Evolutionary conservation across 2,888 invertebrate species (phyloP).

Genomic region (Achlya flavicornis): DNA sequence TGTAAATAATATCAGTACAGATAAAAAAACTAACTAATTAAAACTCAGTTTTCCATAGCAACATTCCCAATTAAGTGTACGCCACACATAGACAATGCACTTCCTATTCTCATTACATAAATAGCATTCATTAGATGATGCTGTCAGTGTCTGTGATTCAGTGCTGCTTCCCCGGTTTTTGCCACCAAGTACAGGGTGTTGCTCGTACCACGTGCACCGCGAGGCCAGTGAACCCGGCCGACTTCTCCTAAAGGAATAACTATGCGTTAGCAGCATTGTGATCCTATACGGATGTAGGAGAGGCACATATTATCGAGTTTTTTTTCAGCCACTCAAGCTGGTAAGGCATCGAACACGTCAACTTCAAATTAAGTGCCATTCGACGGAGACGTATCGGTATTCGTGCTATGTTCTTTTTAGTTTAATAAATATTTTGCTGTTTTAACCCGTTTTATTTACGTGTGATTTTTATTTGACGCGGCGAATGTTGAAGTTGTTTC

Average conservation of each 20-base stretch:
- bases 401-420: conserved; percentile 37
- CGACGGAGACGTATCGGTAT: conserved; percentile 37
- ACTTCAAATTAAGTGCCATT: conserved; percentile 55
- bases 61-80: conserved; percentile 23
- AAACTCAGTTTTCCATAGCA: background rate
- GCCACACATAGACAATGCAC: conserved; percentile 48
- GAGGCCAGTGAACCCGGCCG: conserved; percentile 69
- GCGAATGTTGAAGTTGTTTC: background rate
- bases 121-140: conserved; percentile 54
- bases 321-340: conserved; percentile 39
- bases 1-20: background rate
- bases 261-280: conserved; percentile 56
- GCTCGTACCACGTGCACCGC: conserved; percentile 65
- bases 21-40: background rate
- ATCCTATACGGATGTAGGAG: conserved; percentile 34
- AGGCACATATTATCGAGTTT: conserved; percentile 43
- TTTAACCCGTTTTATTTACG: conserved; percentile 25
- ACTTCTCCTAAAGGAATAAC: conserved; percentile 67
- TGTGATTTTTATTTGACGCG: conserved; percentile 3
- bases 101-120: conserved; percentile 58
- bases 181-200: conserved; percentile 63
- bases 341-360: conserved; percentile 44
- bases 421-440: conserved; percentile 16
- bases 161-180: conserved; percentile 68
- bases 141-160: conserved; percentile 54